Evolutionary conservation across 2,113 vertebrate genomes (phyloP), one percentile per base, ranked within the genome.

Genomic region (Sphaerodactylus townsendi): DNA sequence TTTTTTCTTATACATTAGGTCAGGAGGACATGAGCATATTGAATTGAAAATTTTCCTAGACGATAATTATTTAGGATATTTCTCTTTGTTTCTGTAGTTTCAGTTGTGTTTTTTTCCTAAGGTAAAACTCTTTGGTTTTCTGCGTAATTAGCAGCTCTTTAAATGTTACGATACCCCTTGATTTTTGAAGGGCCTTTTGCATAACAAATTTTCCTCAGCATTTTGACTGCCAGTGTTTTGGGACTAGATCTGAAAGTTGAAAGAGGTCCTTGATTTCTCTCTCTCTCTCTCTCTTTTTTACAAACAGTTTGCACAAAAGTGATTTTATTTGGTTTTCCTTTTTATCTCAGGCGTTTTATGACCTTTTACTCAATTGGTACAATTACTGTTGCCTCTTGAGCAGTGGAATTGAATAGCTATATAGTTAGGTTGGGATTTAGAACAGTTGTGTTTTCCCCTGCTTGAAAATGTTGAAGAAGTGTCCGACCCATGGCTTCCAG

Each of bases 11-110:
- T 33, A 53, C 79, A 86, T 88, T 81, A 85, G 86, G 50, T 50
- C 74, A 73, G 86, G 0, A 1, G 56, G 64, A 86, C 39, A 65
- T 76, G 50, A 50, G 39, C 81, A 28, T 69, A 5, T 28, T 74
- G 87, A 82, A 53, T 73, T 85, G 79, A 30, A 75, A 39, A 0
- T 0, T 35, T 44, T 81, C 48, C 17, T 80, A 73, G 66, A 83
- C 85, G 41, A 33, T 39, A 4, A 83, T 89, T 88, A 75, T 44
- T 17, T 0, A 74, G 33, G 82, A 33, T 62, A 1, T 84, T 92
- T 86, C n/a, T 48, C 39, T 71, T 89, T 86, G 82, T 81, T 56
- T 78, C 76, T 86, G 48, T 80, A 50, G 69, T 86, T 89, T 87
- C 50, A 48, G 64, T 46, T 66, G 30, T 77, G 28, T 28, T 59